These are phyloP conservation scores for Meleagris gallopavo DNA, from an alignment of 2,113 vertebrate genomes.

Conservation along the genomic window DNA sequence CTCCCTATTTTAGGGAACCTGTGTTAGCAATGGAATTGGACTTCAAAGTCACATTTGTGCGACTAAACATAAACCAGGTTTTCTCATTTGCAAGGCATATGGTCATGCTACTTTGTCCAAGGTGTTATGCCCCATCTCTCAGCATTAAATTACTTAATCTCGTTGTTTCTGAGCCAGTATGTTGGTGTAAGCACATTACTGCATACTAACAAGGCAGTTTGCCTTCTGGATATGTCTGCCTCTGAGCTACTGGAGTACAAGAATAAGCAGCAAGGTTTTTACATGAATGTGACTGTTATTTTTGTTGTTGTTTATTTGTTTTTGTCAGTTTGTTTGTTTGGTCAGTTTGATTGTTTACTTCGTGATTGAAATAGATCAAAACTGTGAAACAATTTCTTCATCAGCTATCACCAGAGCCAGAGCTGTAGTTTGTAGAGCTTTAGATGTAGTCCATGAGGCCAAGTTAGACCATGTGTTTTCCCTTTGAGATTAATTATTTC, in stretches of 20 bases:
- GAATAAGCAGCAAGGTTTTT: neutral
- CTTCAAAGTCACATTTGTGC: neutral
- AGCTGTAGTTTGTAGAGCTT: neutral
- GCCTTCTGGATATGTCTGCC: neutral
- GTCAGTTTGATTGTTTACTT: neutral
- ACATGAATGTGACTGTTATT: neutral
- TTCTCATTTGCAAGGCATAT: neutral
- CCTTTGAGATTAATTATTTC: neutral
- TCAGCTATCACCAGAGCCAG: neutral
- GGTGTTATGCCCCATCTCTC: rapidly evolving
- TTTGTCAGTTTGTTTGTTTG: neutral
- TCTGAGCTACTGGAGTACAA: neutral
- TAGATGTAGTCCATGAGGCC: neutral
- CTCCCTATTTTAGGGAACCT: too few species aligned
- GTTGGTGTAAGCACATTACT: neutral
- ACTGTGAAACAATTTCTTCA: neutral
- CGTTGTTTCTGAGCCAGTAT: neutral
- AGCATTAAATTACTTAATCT: neutral
- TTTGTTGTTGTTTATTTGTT: neutral
- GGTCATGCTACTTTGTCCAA: neutral
- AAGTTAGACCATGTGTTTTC: neutral
- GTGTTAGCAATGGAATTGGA: too few species aligned
- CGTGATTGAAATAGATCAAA: neutral
- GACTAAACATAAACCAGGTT: neutral
- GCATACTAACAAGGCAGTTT: neutral